Evolutionary conservation across 2,888 invertebrate species (phyloP), one percentile per base, ranked within the genome.

Genomic region (Kryphioiulus occultus): DNA sequence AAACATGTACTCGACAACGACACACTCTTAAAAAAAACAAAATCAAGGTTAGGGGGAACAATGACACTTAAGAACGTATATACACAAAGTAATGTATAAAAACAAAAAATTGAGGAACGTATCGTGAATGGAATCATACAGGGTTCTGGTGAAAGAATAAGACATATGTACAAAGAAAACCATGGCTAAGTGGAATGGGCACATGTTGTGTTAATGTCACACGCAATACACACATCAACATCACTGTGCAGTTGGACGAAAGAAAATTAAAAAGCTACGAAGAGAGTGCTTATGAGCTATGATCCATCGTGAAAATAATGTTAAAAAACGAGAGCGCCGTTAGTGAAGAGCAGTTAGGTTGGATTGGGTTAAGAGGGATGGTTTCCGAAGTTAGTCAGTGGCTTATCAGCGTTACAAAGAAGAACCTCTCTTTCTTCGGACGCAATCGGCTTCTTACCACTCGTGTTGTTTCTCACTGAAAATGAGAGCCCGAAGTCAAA

Each of bases 331-430:
- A 39, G 39, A 59, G 59, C 59, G 59, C 59, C 12, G 22, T 22
- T 59, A 22, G n/a, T 17, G 84, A 35, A 15, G 83, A 35, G 83
- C 30, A 83, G 83, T 83, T 78, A 35, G 83, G 19, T 83, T 17
- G 84, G 84, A 84, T 30, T 30, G 35, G 84, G 39, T 83, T 83
- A 83, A 82, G 26, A 35, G 84, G 39, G 39, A 32, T 32, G 32
- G n/a, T n/a, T 83, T 83, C 19, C 39, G 1, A 35, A 9, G 84
- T 39, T 39, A 83, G 84, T 83, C 39, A 30, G n/a, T 12, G 19
- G 35, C 59, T 59, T n/a, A 22, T 59, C 59, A 22, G n/a, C n/a
- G 17, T 59, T 22, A 59, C 5, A 22, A 22, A 59, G n/a, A 59
- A 59, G 22, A 59, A 59, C 35, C 84, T 35, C 32, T 85, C 44